Evolutionary conservation across 2,113 vertebrate species (phyloP).

Genomic region (Cardinalis cardinalis): DNA sequence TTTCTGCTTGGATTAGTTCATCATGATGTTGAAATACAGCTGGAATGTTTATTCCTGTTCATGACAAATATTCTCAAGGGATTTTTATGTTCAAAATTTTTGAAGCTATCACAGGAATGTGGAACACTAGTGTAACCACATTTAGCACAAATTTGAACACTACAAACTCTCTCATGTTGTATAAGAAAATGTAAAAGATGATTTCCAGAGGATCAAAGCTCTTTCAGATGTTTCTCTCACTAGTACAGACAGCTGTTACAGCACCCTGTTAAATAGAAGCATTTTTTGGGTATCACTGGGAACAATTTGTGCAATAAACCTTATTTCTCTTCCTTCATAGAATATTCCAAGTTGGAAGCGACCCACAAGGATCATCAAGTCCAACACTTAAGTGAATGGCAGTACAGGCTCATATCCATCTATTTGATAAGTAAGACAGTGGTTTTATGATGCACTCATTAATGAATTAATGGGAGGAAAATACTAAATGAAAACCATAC

Average conservation of each 20-base stretch:
- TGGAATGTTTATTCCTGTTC: not conserved
- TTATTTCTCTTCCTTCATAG: not conserved
- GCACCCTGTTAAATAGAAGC: not conserved
- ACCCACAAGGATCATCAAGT: not conserved
- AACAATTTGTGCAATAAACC: not conserved
- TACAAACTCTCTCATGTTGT: not conserved
- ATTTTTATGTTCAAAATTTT: not conserved
- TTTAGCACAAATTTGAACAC: not conserved
- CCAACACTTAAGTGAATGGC: not conserved
- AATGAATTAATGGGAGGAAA: not conserved
- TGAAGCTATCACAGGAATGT: not conserved
- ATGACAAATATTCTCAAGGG: not conserved
- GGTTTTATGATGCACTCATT: not conserved
- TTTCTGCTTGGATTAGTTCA: not conserved
- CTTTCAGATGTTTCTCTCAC: not conserved
- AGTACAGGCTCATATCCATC: not conserved
- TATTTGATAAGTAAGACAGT: not conserved
- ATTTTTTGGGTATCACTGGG: rapidly evolving
- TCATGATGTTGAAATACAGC: not conserved
- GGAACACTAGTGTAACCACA: not conserved
- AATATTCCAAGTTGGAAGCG: not conserved
- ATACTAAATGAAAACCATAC: not conserved
- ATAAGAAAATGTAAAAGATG: not conserved
- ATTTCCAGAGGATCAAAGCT: not conserved
- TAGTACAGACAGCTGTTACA: not conserved